Percentiles rank a stretch among this genome's conserved stretches.
These are phyloP conservation scores for Burhinus oedicnemus DNA, from an alignment of 2,113 vertebrate species.

Conservation along the genomic window DNA sequence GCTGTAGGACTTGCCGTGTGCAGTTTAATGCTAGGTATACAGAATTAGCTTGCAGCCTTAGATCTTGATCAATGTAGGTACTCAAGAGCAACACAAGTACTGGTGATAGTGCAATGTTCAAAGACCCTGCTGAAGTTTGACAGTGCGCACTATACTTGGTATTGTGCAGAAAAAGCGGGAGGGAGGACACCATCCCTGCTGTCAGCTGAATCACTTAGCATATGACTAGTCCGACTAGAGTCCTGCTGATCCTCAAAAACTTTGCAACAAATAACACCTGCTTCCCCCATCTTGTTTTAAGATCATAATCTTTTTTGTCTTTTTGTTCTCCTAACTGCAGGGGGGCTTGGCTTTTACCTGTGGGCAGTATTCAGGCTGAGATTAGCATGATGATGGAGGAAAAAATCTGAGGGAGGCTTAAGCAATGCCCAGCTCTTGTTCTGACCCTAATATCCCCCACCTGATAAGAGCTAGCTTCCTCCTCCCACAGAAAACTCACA, in stretches of 20 bases:
- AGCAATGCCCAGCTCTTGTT: background rate
- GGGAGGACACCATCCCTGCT: background rate
- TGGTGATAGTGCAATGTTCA: background rate
- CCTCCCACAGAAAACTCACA: background rate
- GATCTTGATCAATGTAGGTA: background rate
- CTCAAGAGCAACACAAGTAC: background rate
- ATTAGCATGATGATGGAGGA: slow-evolving; percentile 1
- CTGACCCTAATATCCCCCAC: slow-evolving; percentile 6
- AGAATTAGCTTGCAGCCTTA: background rate
- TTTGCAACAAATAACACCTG: background rate
- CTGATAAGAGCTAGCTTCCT: slow-evolving; percentile 28
- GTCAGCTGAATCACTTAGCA: background rate
- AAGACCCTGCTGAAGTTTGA: background rate
- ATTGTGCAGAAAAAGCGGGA: background rate
- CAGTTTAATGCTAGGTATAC: too few relatives aligned
- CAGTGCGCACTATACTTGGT: background rate
- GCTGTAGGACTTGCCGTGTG: background rate
- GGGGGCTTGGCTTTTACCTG: background rate
- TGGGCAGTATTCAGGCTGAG: background rate
- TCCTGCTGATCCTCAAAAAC: background rate
- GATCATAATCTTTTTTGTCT: background rate
- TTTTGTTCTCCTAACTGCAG: background rate
- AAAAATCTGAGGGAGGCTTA: background rate
- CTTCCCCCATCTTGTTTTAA: background rate
- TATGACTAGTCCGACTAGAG: background rate